Percentiles rank a stretch among this genome's conserved stretches.
phyloP scores from a whole-genome alignment of 2,888 invertebrate species.

The Tipula helvola region DNA sequence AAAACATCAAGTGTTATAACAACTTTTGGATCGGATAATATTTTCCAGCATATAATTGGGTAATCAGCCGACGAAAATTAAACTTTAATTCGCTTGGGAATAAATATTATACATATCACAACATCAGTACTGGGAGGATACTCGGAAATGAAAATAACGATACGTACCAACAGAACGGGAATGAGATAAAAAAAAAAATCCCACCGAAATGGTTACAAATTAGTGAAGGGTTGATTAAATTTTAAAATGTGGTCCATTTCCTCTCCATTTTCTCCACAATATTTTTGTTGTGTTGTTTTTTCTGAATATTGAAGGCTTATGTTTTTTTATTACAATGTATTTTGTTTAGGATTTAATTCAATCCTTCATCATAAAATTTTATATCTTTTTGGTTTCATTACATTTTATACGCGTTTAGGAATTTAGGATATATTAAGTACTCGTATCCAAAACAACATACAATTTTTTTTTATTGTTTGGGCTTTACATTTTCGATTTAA shows the following conservation, averaged over 20 bases:
- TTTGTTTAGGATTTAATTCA: not conserved
- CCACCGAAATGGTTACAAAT: not conserved
- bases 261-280: not conserved
- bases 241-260: not conserved
- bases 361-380: not conserved
- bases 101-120: not conserved
- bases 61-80: not conserved
- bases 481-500: not conserved
- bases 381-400: not conserved
- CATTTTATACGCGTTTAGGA: not conserved
- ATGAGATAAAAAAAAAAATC: not conserved
- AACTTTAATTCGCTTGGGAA: not conserved
- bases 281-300: not conserved
- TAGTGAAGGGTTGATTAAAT: not conserved
- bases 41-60: not conserved
- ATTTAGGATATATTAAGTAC: not conserved
- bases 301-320: not conserved
- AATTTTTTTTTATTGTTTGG: not conserved
- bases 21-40: not conserved
- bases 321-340: not conserved
- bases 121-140: not conserved
- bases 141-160: not conserved
- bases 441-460: not conserved
- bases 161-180: not conserved
- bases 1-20: not conserved